Conservation (phyloP, 2,113 vertebrate species). For the Chionodraco myersi region DNA sequence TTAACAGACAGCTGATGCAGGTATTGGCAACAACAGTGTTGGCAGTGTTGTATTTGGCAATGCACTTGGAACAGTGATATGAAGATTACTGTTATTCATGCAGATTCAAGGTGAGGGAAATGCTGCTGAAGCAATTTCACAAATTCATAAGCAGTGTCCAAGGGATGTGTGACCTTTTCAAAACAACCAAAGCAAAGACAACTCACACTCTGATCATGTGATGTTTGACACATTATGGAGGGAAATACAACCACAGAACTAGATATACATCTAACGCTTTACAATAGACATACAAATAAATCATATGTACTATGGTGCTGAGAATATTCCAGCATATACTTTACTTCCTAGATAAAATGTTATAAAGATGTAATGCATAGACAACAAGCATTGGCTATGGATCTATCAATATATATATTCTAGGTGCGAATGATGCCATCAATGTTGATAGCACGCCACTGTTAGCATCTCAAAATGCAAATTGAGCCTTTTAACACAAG, state of each 20-base stretch:
- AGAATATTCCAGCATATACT: neutral
- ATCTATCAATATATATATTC: too few relatives aligned
- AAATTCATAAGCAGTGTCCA: neutral
- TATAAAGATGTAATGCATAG: too few relatives aligned
- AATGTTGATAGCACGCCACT: too few relatives aligned
- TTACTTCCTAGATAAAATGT: neutral
- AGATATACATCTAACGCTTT: neutral
- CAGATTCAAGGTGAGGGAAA: conserved; percentile 15
- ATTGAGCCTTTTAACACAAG: too few relatives aligned
- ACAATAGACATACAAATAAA: neutral
- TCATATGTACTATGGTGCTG: neutral
- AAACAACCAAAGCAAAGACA: conserved; percentile 3
- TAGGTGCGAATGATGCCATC: too few relatives aligned
- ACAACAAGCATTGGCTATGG: too few relatives aligned
- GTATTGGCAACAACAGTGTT: conserved; percentile 2
- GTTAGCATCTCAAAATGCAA: too few relatives aligned
- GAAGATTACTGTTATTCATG: conserved; percentile 16
- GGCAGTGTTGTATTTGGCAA: conserved; percentile 1
- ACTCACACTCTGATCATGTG: neutral
- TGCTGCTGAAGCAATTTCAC: conserved; percentile 13
- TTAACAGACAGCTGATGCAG: conserved; percentile 4
- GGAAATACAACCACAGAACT: conserved; percentile 1
- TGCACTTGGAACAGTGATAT: neutral
- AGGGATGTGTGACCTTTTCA: neutral
- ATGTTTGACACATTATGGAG: neutral